These are phyloP conservation scores for Mirza zaza DNA, from an alignment of 2,113 vertebrate genomes.

Conservation along the genomic window DNA sequence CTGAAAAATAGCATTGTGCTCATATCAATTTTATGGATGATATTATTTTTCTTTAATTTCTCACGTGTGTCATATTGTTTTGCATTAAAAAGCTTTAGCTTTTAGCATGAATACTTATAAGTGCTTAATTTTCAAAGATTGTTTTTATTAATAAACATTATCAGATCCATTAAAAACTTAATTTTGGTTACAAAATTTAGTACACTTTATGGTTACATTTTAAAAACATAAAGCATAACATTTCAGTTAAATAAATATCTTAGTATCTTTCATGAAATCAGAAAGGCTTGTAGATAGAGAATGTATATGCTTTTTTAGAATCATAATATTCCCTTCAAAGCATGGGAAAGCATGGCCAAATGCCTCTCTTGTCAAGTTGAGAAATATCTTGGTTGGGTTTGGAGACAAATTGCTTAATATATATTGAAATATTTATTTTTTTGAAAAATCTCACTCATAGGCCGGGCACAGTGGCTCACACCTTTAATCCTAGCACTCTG, in stretches of 20 bases:
- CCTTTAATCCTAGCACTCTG: too few species aligned
- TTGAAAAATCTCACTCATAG: background rate
- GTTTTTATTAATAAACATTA: background rate
- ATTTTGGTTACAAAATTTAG: background rate
- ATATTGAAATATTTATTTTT: conserved; percentile 27
- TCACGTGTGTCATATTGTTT: background rate
- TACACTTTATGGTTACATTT: background rate
- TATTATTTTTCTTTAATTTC: background rate
- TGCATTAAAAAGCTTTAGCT: background rate
- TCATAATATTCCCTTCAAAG: background rate
- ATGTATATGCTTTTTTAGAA: background rate
- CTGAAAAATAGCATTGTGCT: background rate
- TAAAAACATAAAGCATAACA: background rate
- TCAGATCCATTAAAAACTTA: background rate
- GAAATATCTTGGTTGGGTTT: background rate
- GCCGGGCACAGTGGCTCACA: too few species aligned
- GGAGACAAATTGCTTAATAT: background rate
- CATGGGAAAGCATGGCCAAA: background rate
- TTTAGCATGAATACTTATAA: background rate
- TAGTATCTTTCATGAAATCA: conserved; percentile 2
- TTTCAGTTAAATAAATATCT: conserved; percentile 1
- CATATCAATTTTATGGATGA: background rate
- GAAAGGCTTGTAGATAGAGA: background rate
- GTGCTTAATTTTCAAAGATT: background rate
- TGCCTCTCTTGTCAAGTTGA: background rate